phyloP scores from a whole-genome alignment of 2,888 invertebrate species.

The Parapristionchus giblindavisi region DNA sequence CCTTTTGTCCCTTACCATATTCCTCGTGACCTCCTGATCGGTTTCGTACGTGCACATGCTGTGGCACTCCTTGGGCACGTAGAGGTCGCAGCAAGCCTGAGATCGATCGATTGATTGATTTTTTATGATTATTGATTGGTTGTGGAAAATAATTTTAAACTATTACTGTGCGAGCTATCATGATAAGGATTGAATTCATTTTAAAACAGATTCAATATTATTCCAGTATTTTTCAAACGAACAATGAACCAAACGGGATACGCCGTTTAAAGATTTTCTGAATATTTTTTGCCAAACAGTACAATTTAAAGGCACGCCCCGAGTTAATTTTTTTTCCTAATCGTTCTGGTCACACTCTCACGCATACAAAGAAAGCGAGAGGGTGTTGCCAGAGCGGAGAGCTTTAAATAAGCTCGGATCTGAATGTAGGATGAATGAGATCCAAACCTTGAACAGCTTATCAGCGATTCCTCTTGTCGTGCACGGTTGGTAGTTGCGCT shows the following conservation, averaged over 20 bases:
- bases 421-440: neutral
- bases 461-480: slow-evolving; percentile 64
- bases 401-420: neutral
- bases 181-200: neutral
- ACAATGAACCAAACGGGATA: too few species aligned
- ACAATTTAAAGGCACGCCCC: neutral
- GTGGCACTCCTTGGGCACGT: slow-evolving; percentile 65
- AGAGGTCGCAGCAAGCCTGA: slow-evolving; percentile 61
- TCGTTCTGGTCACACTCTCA: too few species aligned
- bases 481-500: slow-evolving; percentile 64
- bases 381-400: too few species aligned
- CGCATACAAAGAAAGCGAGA: too few species aligned
- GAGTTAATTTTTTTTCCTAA: too few species aligned
- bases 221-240: neutral
- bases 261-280: too few species aligned
- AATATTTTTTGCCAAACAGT: too few species aligned
- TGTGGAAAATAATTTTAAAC: neutral
- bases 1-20: slow-evolving; percentile 48
- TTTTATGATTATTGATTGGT: neutral
- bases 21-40: slow-evolving; percentile 61
- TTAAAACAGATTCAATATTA: neutral
- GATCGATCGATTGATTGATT: neutral
- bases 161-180: neutral
- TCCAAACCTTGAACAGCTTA: slow-evolving; percentile 54
- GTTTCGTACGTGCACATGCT: slow-evolving; percentile 66